Evolutionary conservation across 2,113 vertebrate genomes (phyloP).

Genomic region (Cheirogaleus medius): DNA sequence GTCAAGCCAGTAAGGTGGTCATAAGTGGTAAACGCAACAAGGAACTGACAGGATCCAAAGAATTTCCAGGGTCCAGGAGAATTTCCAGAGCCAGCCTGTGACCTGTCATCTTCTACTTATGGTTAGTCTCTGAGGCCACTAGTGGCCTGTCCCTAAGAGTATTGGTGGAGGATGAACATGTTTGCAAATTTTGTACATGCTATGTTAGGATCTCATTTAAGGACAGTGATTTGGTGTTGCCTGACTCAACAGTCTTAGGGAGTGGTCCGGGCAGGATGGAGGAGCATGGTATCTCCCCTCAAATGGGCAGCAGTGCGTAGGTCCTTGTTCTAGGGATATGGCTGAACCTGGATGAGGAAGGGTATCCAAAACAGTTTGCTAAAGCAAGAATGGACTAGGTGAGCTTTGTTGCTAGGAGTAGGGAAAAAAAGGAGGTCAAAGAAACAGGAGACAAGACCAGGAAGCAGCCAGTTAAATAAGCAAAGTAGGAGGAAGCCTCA

Average conservation of each 20-base stretch:
- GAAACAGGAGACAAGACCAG: background rate
- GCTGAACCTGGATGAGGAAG: background rate
- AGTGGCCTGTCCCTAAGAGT: background rate
- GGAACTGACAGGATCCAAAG: background rate
- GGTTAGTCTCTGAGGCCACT: background rate
- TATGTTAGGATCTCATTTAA: background rate
- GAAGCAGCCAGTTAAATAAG: background rate
- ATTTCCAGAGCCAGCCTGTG: background rate
- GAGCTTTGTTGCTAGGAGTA: background rate
- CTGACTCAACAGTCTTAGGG: background rate
- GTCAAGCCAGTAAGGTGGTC: background rate
- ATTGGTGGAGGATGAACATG: background rate
- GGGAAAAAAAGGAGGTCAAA: background rate
- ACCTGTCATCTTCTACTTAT: background rate
- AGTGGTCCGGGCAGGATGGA: background rate
- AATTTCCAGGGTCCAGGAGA: background rate
- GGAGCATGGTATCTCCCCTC: background rate
- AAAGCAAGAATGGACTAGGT: background rate
- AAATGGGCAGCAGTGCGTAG: background rate
- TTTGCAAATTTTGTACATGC: background rate
- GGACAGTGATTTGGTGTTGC: background rate
- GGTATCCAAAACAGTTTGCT: background rate
- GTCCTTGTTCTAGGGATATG: background rate
- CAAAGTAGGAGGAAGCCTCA: background rate
- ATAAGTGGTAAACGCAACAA: background rate